Conservation (phyloP, 2,888 invertebrate genomes). For the Spisula solida region DNA sequence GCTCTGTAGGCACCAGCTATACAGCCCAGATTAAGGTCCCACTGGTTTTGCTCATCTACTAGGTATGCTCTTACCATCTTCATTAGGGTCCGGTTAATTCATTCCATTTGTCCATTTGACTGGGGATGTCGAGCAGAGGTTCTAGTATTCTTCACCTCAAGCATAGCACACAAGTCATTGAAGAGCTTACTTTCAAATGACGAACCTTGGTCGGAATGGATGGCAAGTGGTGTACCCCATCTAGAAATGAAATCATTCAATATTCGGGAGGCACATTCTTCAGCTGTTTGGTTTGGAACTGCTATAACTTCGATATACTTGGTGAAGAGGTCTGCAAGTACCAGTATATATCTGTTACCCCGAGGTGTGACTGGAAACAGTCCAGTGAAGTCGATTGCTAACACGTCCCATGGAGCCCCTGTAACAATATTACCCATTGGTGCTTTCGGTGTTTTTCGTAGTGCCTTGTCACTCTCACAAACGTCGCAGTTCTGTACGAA, state of each 20-base stretch:
- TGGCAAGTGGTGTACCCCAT: neutral
- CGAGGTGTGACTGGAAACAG: constrained; percentile 15
- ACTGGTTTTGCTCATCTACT: constrained; percentile 53
- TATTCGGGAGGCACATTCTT: neutral
- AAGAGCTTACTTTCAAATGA: constrained; percentile 34
- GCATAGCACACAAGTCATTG: constrained; percentile 30
- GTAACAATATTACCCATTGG: constrained; percentile 40
- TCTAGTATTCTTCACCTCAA: constrained; percentile 33
- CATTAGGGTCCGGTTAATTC: constrained; percentile 58
- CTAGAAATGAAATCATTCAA: neutral
- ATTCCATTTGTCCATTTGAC: constrained; percentile 55
- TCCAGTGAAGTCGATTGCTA: neutral
- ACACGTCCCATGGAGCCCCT: constrained; percentile 50
- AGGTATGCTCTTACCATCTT: constrained; percentile 54
- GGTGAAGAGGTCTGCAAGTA: neutral
- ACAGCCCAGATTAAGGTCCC: constrained; percentile 59
- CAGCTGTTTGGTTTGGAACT: neutral
- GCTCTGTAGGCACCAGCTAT: constrained; percentile 49
- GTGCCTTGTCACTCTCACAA: constrained; percentile 42
- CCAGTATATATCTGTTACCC: constrained; percentile 17
- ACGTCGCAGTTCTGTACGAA: constrained; percentile 27
- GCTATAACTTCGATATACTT: constrained; percentile 22
- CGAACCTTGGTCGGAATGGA: neutral
- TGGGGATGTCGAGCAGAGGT: constrained; percentile 52
- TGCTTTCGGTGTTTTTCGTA: constrained; percentile 38